Conservation (phyloP, 2,888 invertebrate genomes). For the Noctua pronuba region DNA sequence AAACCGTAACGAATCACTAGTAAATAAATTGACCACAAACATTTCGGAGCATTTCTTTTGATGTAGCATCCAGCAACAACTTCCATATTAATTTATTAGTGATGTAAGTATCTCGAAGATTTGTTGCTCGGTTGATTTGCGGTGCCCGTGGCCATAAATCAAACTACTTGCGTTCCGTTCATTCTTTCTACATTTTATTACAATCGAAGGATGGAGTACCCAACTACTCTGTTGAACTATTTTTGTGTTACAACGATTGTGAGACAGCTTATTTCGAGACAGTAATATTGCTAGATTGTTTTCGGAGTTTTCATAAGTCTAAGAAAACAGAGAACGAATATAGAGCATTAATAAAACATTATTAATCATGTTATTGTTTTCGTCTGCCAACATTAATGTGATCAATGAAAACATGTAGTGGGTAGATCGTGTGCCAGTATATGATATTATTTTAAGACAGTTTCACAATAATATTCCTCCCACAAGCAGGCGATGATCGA, state of each 20-base stretch:
- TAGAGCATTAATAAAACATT: conserved; percentile 44
- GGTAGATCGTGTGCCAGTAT: conserved; percentile 46
- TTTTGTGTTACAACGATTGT: conserved; percentile 47
- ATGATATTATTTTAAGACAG: conserved; percentile 61
- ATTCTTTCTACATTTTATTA: conserved; percentile 59
- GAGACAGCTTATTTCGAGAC: conserved; percentile 41
- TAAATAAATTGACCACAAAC: conserved; percentile 89
- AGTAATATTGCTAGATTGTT: conserved; percentile 33
- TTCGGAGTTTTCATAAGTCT: conserved; percentile 34
- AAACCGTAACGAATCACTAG: conserved; percentile 88
- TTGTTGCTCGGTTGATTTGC: conserved; percentile 71
- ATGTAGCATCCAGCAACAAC: conserved; percentile 74
- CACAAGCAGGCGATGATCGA: conserved; percentile 57
- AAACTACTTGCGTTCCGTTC: conserved; percentile 56
- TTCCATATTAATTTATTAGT: conserved; percentile 80
- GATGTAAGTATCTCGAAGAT: conserved; percentile 71
- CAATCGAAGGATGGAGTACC: conserved; percentile 28
- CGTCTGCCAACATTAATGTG: conserved; percentile 51
- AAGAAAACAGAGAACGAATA: conserved; percentile 41
- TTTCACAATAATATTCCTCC: conserved; percentile 58
- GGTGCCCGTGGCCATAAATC: conserved; percentile 65
- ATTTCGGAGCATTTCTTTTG: conserved; percentile 85
- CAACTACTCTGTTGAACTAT: conserved; percentile 33
- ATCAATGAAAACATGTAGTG: conserved; percentile 58
- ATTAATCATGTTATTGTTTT: conserved; percentile 58